A percentile compares a stretch with the other conserved stretches of the same genome.
Conservation (phyloP, 2,888 invertebrate species). For the Trichogramma dendrolimi region DNA sequence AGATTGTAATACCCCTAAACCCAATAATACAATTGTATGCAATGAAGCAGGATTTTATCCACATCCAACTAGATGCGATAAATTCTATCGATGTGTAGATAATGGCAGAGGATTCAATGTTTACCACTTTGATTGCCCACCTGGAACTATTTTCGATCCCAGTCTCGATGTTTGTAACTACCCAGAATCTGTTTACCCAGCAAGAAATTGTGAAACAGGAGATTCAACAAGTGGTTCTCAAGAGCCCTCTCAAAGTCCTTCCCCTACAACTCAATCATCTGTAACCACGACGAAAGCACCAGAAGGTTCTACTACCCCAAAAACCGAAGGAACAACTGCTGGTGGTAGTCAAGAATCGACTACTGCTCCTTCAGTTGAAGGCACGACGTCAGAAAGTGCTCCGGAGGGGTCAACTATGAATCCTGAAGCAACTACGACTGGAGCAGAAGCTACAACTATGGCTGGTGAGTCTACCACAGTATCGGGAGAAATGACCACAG, state of each 20-base stretch:
- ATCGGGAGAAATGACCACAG: neutral
- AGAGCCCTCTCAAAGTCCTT: slow-evolving; percentile 1
- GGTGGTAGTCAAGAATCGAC: slow-evolving; percentile 15
- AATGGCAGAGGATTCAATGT: slow-evolving; percentile 63
- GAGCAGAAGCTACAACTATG: slow-evolving; percentile 6
- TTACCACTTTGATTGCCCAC: slow-evolving; percentile 65
- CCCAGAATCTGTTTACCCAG: slow-evolving; percentile 63
- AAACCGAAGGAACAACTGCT: slow-evolving; percentile 11
- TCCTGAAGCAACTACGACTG: slow-evolving; percentile 23
- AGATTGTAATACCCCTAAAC: slow-evolving; percentile 35
- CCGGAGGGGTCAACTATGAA: slow-evolving; percentile 9
- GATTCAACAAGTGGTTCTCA: slow-evolving; percentile 5
- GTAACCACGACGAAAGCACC: slow-evolving; percentile 2
- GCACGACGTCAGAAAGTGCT: slow-evolving; percentile 5
- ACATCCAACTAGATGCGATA: slow-evolving; percentile 59
- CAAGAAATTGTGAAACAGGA: slow-evolving; percentile 37
- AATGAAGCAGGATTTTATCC: slow-evolving; percentile 62
- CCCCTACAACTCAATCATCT: slow-evolving; percentile 6
- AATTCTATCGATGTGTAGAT: slow-evolving; percentile 66
- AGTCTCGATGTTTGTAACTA: slow-evolving; percentile 65
- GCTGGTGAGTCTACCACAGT: no score
- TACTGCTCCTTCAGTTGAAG: slow-evolving; percentile 18
- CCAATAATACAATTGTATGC: slow-evolving; percentile 49
- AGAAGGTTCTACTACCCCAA: slow-evolving; percentile 12
- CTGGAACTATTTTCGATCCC: slow-evolving; percentile 71